Evolutionary conservation across 2,888 invertebrate species (phyloP).

Genomic region (Seira ritae): DNA sequence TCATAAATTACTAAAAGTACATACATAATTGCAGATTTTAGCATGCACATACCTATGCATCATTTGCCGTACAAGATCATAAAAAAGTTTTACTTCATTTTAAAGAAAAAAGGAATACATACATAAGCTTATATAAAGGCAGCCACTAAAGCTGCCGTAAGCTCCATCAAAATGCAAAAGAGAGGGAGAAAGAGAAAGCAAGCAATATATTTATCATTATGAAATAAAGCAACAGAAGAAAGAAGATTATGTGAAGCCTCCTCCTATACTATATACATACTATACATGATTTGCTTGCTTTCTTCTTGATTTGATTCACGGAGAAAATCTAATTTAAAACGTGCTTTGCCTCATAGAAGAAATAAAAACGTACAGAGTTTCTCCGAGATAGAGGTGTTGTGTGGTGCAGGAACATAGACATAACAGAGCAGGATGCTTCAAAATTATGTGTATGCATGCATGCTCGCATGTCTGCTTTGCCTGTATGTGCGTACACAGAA

Average conservation of each 20-base stretch:
- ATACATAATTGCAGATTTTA: conserved; percentile 6
- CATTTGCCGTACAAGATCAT: conserved; percentile 6
- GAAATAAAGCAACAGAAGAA: background rate
- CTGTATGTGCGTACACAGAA: conserved; percentile 8
- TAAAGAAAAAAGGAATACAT: background rate
- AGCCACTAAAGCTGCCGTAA: background rate
- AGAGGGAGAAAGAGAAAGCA: background rate
- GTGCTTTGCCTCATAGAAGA: conserved; percentile 36
- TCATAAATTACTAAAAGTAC: conserved; percentile 3
- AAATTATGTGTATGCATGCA: conserved; percentile 47
- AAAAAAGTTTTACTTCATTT: background rate
- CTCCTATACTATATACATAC: background rate
- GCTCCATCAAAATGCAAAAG: background rate
- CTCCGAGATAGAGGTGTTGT: background rate
- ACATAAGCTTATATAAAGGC: background rate
- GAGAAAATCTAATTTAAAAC: conserved; percentile 63
- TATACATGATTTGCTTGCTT: background rate
- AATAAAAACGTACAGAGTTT: background rate
- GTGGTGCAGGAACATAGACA: background rate
- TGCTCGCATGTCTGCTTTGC: conserved; percentile 24
- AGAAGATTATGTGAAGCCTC: conserved; percentile 27
- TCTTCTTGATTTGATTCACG: conserved; percentile 44
- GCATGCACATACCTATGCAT: background rate
- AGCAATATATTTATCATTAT: conserved; percentile 11
- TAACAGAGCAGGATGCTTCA: conserved; percentile 14